Evolutionary conservation across 1,140 invertebrate genomes (phyloP).

Genomic region (Pseudomyrmex cubaensis): DNA sequence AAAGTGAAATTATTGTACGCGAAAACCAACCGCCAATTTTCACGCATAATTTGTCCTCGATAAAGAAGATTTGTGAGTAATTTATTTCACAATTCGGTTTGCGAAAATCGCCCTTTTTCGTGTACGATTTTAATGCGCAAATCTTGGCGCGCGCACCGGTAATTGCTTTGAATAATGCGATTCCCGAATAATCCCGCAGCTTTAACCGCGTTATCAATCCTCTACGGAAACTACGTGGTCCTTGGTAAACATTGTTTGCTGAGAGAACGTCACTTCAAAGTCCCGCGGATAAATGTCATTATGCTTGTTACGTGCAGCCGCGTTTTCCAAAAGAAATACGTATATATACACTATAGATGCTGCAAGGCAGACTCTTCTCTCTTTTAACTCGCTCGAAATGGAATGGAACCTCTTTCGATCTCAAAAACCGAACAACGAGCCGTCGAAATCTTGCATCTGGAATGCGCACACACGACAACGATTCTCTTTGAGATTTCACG

Average conservation of each 20-base stretch:
- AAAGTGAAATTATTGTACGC: not conserved
- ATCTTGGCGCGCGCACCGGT: not conserved
- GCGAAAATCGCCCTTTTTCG: not conserved
- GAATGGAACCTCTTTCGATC: constrained; percentile 5
- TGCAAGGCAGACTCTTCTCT: too few relatives aligned
- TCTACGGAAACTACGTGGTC: constrained; percentile 33
- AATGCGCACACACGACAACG: too few relatives aligned
- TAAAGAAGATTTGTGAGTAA: not conserved
- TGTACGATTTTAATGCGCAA: not conserved
- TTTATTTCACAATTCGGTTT: constrained; percentile 7
- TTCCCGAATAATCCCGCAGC: constrained; percentile 33
- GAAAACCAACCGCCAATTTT: not conserved
- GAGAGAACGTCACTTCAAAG: constrained; percentile 49
- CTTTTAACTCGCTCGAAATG: constrained; percentile 25
- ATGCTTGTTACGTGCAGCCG: constrained; percentile 39
- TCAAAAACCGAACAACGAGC: not conserved
- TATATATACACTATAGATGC: not conserved
- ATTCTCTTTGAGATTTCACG: too few relatives aligned
- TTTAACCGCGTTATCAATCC: constrained; percentile 57
- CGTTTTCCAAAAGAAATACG: constrained; percentile 30
- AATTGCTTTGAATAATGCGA: constrained; percentile 49
- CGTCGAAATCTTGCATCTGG: not conserved
- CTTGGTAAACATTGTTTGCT: constrained; percentile 48
- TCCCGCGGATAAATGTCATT: constrained; percentile 47
- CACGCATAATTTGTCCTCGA: not conserved